phyloP scores from a whole-genome alignment of 1,140 invertebrate genomes.

The Lepidurus packardi region DNA sequence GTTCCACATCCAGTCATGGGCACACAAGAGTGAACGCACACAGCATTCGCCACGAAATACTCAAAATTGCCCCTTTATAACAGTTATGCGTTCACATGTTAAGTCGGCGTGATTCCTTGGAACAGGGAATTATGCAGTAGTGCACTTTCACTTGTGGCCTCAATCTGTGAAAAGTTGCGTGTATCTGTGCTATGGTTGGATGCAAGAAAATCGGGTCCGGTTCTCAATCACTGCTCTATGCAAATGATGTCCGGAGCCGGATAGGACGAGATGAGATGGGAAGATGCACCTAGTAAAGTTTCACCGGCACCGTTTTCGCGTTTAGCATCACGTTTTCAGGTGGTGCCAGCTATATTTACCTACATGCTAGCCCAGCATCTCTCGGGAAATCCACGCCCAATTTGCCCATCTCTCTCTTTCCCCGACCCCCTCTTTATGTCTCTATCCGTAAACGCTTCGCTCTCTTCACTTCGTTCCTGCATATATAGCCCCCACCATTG shows the following conservation, averaged over 20 bases:
- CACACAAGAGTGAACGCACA: neutral
- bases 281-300: constrained; percentile 10
- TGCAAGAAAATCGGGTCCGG: neutral
- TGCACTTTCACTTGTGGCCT: constrained; percentile 13
- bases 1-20: neutral
- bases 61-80: neutral
- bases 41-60: neutral
- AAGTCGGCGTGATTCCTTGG: neutral
- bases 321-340: constrained; percentile 18
- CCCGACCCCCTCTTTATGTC: neutral
- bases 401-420: constrained; percentile 1
- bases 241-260: neutral
- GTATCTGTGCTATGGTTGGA: neutral
- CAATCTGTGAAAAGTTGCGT: neutral
- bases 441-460: neutral
- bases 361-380: neutral
- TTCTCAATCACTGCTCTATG: neutral
- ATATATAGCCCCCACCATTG: neutral
- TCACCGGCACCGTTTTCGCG: constrained; percentile 1
- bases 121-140: neutral
- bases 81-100: neutral
- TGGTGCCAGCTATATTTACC: constrained; percentile 21
- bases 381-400: constrained; percentile 9
- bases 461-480: neutral
- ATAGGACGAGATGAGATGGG: neutral